Evolutionary conservation across 2,888 invertebrate species (phyloP).

Genomic region (Agapostemon virescens): DNA sequence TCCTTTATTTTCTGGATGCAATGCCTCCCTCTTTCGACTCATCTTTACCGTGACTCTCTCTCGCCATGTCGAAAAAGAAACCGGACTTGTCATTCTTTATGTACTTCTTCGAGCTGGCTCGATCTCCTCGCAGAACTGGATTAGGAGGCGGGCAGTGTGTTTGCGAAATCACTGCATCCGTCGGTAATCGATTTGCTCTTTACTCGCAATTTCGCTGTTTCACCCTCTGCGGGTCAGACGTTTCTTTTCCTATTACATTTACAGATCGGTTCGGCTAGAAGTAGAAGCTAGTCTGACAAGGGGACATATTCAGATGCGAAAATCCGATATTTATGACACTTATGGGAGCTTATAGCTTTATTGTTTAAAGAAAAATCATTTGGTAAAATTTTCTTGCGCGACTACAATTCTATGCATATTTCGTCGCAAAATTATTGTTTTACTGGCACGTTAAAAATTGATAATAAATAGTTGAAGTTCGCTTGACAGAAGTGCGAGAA

Average conservation of each 20-base stretch:
- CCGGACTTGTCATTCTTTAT: slow-evolving; percentile 59
- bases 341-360: too few species aligned
- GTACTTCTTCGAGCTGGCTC: slow-evolving; percentile 34
- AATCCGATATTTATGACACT: too few species aligned
- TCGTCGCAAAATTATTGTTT: too few species aligned
- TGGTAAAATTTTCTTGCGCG: too few species aligned
- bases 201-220: neutral
- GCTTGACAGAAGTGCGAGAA: too few species aligned
- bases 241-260: neutral
- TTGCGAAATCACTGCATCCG: neutral
- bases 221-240: neutral
- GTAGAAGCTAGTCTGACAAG: too few species aligned
- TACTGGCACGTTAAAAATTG: too few species aligned
- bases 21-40: slow-evolving; percentile 57
- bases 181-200: slow-evolving; percentile 7
- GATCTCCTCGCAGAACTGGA: neutral
- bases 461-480: neutral
- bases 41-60: slow-evolving; percentile 57
- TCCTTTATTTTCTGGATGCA: slow-evolving; percentile 75
- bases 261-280: neutral
- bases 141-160: neutral
- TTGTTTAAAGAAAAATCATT: too few species aligned
- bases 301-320: too few species aligned
- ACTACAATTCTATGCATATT: too few species aligned
- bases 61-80: slow-evolving; percentile 37